Evolutionary conservation across 2,888 invertebrate genomes (phyloP).

Genomic region (Arge pagana): DNA sequence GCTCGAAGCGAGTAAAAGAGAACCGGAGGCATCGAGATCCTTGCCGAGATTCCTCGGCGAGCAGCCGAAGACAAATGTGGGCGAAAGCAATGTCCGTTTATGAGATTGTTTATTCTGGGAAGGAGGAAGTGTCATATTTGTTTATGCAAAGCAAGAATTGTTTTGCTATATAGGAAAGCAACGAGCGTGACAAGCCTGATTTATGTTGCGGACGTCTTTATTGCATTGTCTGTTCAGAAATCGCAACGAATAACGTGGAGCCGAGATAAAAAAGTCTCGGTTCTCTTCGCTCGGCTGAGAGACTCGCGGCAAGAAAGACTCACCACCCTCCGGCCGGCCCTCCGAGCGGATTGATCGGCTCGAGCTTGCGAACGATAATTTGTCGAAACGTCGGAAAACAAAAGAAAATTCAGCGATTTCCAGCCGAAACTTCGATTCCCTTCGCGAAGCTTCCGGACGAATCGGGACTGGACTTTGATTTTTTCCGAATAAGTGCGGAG

Average conservation of each 20-base stretch:
- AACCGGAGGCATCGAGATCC: conserved; percentile 11
- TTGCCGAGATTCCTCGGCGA: conserved; percentile 11
- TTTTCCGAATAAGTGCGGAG: no score
- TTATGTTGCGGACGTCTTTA: conserved; percentile 44
- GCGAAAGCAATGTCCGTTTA: conserved; percentile 45
- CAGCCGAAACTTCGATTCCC: no score
- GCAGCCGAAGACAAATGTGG: conserved; percentile 40
- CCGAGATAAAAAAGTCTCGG: conserved; percentile 8
- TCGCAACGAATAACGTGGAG: conserved; percentile 16
- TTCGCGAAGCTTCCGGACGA: no score
- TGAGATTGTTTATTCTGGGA: conserved; percentile 29
- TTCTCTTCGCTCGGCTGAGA: neutral
- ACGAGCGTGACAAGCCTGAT: conserved; percentile 28
- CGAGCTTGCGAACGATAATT: no score
- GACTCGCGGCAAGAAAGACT: neutral
- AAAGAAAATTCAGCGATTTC: no score
- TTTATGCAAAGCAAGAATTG: conserved; percentile 40
- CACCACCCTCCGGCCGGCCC: no score
- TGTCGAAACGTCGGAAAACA: no score
- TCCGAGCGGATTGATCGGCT: no score
- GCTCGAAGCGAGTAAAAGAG: neutral
- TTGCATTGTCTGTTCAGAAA: conserved; percentile 37
- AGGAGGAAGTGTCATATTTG: conserved; percentile 48
- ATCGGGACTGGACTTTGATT: no score
- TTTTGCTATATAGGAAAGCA: conserved; percentile 11